Conservation (phyloP, 2,113 vertebrate species). For the Genyomyrus donnyi region DNA sequence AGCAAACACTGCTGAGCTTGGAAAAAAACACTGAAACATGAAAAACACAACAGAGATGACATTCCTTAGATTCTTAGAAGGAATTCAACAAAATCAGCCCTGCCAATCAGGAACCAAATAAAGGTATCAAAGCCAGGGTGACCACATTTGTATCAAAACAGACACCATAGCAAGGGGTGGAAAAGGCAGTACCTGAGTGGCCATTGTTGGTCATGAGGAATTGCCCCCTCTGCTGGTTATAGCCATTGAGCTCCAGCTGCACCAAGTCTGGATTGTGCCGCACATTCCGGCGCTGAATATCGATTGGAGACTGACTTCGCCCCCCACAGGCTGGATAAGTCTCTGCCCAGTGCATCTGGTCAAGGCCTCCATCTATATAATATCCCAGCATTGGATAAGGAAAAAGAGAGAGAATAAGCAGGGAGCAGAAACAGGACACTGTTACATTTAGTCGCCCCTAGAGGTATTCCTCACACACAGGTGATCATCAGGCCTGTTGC, state of each 20-base stretch:
- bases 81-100: neutral
- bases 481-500: neutral
- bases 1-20: neutral
- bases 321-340: slow-evolving; percentile 65
- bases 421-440: neutral
- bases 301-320: slow-evolving; percentile 72
- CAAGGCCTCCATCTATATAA: slow-evolving; percentile 59
- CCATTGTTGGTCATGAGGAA: slow-evolving; percentile 80
- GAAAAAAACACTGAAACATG: neutral
- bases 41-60: neutral
- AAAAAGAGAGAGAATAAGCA: neutral
- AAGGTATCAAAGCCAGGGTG: neutral
- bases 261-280: slow-evolving; percentile 54
- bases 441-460: neutral
- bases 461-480: neutral
- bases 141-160: neutral
- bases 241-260: slow-evolving; percentile 63
- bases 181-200: slow-evolving; percentile 66
- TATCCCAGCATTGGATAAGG: neutral
- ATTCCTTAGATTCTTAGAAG: neutral
- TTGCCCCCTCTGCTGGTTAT: slow-evolving; percentile 42
- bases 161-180: neutral
- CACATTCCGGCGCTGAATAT: slow-evolving; percentile 68
- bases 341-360: slow-evolving; percentile 67
- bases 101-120: neutral